These are phyloP conservation scores for Silurus meridionalis DNA, from an alignment of 2,113 vertebrate species.

Conservation along the genomic window DNA sequence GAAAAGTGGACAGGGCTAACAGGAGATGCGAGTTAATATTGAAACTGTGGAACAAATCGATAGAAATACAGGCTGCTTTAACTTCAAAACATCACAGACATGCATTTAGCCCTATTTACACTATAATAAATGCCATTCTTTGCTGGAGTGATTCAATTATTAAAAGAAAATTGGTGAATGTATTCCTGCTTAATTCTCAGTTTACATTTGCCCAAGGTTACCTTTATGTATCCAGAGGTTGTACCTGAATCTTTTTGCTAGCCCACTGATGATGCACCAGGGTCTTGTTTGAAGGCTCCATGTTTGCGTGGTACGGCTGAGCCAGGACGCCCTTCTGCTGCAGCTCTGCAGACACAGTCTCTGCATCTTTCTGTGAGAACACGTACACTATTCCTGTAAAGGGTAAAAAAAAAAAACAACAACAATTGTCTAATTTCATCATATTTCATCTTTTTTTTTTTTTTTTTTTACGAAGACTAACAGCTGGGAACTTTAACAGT, in stretches of 20 bases:
- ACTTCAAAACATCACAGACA: too few species aligned
- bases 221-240: background rate
- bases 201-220: background rate
- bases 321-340: slow-evolving; percentile 82
- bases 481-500: background rate
- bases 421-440: background rate
- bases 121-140: too few species aligned
- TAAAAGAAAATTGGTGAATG: too few species aligned
- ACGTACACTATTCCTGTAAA: slow-evolving; percentile 91
- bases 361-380: slow-evolving; percentile 96
- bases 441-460: background rate
- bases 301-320: slow-evolving; percentile 87
- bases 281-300: slow-evolving; percentile 84
- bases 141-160: too few species aligned
- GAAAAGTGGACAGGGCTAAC: background rate
- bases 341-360: slow-evolving; percentile 81
- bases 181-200: background rate
- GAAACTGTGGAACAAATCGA: too few species aligned
- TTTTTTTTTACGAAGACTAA: background rate
- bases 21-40: background rate
- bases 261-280: slow-evolving; percentile 88
- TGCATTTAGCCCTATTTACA: too few species aligned
- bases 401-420: background rate
- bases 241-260: slow-evolving; percentile 85
- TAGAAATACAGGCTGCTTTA: background rate